Evolutionary conservation across 2,888 invertebrate genomes (phyloP).

Genomic region (Eucriotettix oculatus): DNA sequence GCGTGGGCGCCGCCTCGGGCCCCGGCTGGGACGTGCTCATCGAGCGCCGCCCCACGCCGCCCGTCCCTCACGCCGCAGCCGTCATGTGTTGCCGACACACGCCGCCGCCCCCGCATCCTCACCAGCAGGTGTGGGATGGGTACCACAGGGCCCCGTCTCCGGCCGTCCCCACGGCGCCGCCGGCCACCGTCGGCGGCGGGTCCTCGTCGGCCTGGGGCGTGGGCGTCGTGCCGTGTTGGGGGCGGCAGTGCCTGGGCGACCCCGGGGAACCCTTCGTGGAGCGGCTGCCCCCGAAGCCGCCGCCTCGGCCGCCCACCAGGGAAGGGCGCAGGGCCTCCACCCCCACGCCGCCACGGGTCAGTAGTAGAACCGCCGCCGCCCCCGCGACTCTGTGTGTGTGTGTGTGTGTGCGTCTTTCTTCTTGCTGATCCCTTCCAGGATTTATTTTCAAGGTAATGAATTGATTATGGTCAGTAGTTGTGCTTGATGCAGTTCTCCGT

Average conservation of each 20-base stretch:
- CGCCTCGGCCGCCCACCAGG: background rate
- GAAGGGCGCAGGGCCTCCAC: background rate
- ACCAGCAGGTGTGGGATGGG: background rate
- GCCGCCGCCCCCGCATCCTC: background rate
- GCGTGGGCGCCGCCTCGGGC: constrained; percentile 12
- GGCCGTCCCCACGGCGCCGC: background rate
- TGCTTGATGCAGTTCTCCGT: too few species aligned
- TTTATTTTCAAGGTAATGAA: too few species aligned
- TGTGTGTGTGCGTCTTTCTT: too few species aligned
- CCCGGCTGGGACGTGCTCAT: constrained; percentile 10
- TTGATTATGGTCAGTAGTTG: too few species aligned
- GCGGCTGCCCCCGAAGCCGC: background rate
- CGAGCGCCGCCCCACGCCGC: constrained; percentile 4
- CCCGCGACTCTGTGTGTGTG: background rate
- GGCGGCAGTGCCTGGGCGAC: background rate
- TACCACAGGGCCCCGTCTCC: background rate
- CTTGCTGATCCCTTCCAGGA: too few species aligned
- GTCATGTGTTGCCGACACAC: background rate
- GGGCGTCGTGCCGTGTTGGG: background rate
- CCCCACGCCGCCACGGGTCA: background rate
- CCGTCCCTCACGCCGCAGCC: background rate
- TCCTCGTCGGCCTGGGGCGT: background rate
- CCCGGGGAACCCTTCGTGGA: background rate
- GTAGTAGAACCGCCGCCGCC: background rate
- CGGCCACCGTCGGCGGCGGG: background rate